These are phyloP conservation scores for Sparus aurata DNA, from an alignment of 2,797 vertebrate genomes.

Conservation along the genomic window DNA sequence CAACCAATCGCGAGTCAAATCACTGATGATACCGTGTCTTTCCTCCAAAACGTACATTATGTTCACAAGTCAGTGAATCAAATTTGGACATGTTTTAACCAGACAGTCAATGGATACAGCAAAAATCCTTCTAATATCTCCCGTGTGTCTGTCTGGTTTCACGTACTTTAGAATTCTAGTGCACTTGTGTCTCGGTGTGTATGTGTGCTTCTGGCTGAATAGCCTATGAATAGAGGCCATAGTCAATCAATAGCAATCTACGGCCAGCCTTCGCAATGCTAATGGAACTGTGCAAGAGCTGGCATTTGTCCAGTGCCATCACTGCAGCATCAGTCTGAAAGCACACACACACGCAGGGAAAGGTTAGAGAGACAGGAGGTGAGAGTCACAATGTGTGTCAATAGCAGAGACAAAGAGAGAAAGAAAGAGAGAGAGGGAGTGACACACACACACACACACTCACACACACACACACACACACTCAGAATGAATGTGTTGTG, in stretches of 20 bases:
- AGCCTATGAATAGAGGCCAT: constrained; percentile 82
- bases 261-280: constrained; percentile 78
- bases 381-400: constrained; percentile 66
- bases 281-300: constrained; percentile 79
- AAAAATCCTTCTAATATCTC: constrained; percentile 14
- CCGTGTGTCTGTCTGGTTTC: constrained; percentile 37
- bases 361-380: constrained; percentile 53
- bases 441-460: background rate
- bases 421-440: background rate
- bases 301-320: constrained; percentile 75
- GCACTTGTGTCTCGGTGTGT: constrained; percentile 28
- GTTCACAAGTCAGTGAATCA: background rate
- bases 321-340: constrained; percentile 66
- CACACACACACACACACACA: background rate
- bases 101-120: constrained; percentile 9
- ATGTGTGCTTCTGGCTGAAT: constrained; percentile 53
- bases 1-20: constrained; percentile 19
- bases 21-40: background rate
- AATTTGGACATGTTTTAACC: background rate
- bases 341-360: constrained; percentile 26
- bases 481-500: constrained; percentile 57
- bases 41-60: background rate
- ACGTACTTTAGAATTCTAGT: constrained; percentile 23
- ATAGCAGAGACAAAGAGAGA: constrained; percentile 40
- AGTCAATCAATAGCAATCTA: constrained; percentile 88